These are phyloP conservation scores for Aix galericulata DNA, from an alignment of 2,113 vertebrate genomes.

Conservation along the genomic window DNA sequence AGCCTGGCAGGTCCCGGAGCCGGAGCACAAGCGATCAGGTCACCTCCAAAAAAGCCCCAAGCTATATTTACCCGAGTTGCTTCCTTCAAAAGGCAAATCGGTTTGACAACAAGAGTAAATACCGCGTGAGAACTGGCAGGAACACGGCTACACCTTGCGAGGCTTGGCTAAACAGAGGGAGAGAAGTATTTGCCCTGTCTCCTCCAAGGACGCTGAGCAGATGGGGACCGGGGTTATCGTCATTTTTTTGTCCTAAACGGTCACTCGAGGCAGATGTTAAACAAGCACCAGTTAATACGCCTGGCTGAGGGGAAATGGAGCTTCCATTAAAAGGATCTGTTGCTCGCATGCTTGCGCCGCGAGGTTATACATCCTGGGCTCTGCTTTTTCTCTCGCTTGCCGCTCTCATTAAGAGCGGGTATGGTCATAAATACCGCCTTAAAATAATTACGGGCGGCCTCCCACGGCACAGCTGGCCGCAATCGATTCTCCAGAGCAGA, in stretches of 20 bases:
- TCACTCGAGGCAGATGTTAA: constrained; percentile 8
- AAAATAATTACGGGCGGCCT: neutral
- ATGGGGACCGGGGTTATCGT: neutral
- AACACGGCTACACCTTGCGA: neutral
- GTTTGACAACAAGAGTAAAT: neutral
- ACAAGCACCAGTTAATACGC: neutral
- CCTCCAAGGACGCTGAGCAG: neutral
- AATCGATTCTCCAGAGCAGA: neutral
- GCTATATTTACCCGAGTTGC: neutral
- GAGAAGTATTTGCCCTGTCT: neutral
- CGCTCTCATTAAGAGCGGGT: neutral
- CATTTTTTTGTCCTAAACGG: neutral
- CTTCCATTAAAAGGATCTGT: neutral
- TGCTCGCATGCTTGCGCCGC: neutral
- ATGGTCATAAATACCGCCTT: neutral
- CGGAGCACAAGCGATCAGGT: neutral
- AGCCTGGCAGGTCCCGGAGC: neutral
- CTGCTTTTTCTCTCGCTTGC: constrained; percentile 37
- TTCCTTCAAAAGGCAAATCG: neutral
- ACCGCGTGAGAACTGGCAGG: neutral
- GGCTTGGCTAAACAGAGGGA: neutral
- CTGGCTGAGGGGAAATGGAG: neutral
- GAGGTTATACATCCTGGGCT: neutral
- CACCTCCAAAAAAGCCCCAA: neutral
- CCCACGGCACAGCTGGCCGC: neutral